Percentiles rank a stretch among this genome's conserved stretches.
These are phyloP conservation scores for Eumeta japonica DNA, from an alignment of 1,140 invertebrate species.

Conservation along the genomic window DNA sequence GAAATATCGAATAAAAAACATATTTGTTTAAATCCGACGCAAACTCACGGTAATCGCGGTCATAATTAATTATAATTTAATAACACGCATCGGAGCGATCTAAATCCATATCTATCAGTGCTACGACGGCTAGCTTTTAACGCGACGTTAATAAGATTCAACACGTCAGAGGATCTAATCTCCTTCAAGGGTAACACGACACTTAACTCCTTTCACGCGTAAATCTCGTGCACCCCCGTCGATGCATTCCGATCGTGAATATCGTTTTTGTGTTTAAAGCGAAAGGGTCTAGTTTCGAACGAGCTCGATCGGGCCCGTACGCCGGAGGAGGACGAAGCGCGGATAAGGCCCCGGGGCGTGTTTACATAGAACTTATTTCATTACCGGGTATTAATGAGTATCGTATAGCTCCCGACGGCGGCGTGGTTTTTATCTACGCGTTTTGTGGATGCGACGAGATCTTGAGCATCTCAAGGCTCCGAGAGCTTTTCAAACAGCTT, in stretches of 20 bases:
- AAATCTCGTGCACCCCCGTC: slow-evolving; percentile 20
- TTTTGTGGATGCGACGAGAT: too few species aligned
- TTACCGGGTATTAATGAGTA: slow-evolving; percentile 45
- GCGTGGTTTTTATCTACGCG: slow-evolving; percentile 23
- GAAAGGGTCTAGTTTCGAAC: slow-evolving; percentile 29
- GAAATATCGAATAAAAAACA: too few species aligned
- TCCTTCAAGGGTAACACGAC: slow-evolving; percentile 21
- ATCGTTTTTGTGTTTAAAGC: too few species aligned
- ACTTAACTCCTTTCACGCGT: slow-evolving; percentile 24
- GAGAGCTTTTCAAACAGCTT: too few species aligned
- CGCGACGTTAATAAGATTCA: slow-evolving; percentile 30
- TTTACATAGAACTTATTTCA: slow-evolving; percentile 50
- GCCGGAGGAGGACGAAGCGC: slow-evolving; percentile 33
- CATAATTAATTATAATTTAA: too few species aligned
- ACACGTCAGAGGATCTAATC: slow-evolving; percentile 31
- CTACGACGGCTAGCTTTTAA: slow-evolving; percentile 14
- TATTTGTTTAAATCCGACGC: too few species aligned
- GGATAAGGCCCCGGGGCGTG: slow-evolving; percentile 41
- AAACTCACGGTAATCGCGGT: too few species aligned
- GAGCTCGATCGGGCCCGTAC: slow-evolving; percentile 14
- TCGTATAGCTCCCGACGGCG: slow-evolving; percentile 23
- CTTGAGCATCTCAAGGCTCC: too few species aligned
- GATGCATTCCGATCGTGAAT: neutral
- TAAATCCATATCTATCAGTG: slow-evolving; percentile 2
- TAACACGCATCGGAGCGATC: too few species aligned